These are phyloP conservation scores for Stictonetta naevosa DNA, from an alignment of 2,113 vertebrate species.

Conservation along the genomic window DNA sequence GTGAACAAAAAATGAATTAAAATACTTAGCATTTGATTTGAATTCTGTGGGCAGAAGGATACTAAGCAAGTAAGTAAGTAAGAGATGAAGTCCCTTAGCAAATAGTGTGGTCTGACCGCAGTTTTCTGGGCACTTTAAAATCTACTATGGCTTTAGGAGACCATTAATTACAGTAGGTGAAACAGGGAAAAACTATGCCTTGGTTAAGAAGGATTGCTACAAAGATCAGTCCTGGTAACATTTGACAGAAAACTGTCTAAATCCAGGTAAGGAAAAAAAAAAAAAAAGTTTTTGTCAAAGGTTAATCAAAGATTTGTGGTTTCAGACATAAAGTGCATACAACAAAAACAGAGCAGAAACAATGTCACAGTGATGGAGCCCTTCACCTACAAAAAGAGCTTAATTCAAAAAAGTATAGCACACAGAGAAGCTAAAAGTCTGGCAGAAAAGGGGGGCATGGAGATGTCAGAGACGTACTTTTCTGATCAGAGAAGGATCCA, in stretches of 20 bases:
- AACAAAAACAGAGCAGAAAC: neutral
- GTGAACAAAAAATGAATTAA: neutral
- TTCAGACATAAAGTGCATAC: neutral
- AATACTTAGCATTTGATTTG: neutral
- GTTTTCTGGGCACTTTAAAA: neutral
- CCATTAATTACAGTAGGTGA: neutral
- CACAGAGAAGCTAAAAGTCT: neutral
- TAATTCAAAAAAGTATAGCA: neutral
- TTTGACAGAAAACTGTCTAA: neutral
- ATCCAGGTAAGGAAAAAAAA: neutral
- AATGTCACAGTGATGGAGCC: neutral
- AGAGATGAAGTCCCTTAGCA: neutral
- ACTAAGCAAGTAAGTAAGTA: neutral
- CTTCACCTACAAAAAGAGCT: neutral
- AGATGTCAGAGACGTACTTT: neutral
- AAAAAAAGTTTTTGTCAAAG: neutral
- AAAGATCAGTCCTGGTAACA: neutral
- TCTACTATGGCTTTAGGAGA: neutral
- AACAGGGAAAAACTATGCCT: slow-evolving; percentile 18
- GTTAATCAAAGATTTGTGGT: neutral
- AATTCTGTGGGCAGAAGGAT: neutral
- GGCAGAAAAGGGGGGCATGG: neutral
- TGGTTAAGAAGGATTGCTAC: neutral
- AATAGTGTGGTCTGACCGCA: neutral
- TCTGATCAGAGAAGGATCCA: neutral